Percentiles rank a stretch among this genome's conserved stretches.
phyloP scores from a whole-genome alignment of 37 sponge, comb jelly and placozoan species.

The Trichoplax adhaerens region DNA sequence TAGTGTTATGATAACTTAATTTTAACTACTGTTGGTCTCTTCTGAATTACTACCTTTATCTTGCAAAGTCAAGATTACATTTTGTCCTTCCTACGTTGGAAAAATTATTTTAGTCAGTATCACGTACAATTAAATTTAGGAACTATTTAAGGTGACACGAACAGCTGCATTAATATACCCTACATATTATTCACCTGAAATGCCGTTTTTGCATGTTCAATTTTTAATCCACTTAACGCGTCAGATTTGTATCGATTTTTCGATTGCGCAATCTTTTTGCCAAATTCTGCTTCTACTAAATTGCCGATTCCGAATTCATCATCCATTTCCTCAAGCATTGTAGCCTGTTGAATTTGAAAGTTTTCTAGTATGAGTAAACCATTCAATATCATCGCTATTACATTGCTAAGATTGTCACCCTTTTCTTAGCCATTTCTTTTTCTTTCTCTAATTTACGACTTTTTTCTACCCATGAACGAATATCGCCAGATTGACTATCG shows the following conservation, averaged over 20 bases:
- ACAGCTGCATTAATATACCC: too few relatives aligned
- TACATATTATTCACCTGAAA: constrained; percentile 8
- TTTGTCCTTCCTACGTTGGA: constrained; percentile 23
- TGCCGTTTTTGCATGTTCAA: constrained; percentile 37
- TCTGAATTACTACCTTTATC: constrained; percentile 2
- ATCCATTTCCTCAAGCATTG: constrained; percentile 67
- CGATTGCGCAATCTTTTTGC: constrained; percentile 6
- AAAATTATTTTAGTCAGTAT: too few relatives aligned
- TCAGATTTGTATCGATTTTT: constrained; percentile 12
- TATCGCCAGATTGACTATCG: background rate
- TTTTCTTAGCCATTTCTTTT: constrained; percentile 39
- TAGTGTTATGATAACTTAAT: too few relatives aligned
- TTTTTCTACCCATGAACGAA: constrained; percentile 34
- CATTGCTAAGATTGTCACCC: too few relatives aligned
- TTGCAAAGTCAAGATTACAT: constrained; percentile 44
- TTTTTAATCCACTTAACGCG: constrained; percentile 38
- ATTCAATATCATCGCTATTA: too few relatives aligned
- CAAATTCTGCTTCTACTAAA: constrained; percentile 22
- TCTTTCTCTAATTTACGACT: constrained; percentile 34
- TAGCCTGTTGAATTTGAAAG: constrained; percentile 22
- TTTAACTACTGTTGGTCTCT: too few relatives aligned
- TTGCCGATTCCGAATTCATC: constrained; percentile 71
- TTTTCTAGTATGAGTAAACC: background rate
- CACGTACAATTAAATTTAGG: too few relatives aligned
- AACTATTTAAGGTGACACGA: too few relatives aligned